phyloP scores from a whole-genome alignment of 2,888 invertebrate genomes.

The Epicampocera succincta region DNA sequence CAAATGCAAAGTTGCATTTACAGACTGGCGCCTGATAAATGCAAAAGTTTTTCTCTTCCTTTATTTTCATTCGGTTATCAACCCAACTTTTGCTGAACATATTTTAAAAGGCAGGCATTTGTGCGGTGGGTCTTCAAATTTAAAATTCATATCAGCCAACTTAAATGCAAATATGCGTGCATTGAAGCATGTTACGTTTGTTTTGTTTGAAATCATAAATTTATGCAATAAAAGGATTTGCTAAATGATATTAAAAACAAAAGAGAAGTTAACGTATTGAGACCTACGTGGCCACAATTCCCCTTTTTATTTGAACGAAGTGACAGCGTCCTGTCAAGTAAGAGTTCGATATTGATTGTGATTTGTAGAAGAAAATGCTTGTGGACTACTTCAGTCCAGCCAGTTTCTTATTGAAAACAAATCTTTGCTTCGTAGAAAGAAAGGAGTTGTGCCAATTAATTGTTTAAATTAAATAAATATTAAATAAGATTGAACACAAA shows the following conservation, averaged over 20 bases:
- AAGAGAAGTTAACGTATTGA: background rate
- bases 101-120: conserved; percentile 45
- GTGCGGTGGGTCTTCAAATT: conserved; percentile 63
- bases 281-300: conserved; percentile 11
- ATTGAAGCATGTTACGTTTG: conserved; percentile 1
- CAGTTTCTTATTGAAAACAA: too few relatives aligned
- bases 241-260: background rate
- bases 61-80: conserved; percentile 9
- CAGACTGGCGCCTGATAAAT: conserved; percentile 60
- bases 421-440: too few relatives aligned
- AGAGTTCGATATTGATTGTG: too few relatives aligned
- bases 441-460: too few relatives aligned
- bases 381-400: too few relatives aligned
- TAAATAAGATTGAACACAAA: too few relatives aligned
- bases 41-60: background rate
- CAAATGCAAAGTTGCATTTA: conserved; percentile 56
- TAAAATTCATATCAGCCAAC: conserved; percentile 64
- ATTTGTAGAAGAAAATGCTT: too few relatives aligned
- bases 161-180: conserved; percentile 59
- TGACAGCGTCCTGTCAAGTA: too few relatives aligned
- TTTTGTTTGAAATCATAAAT: conserved; percentile 21
- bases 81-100: conserved; percentile 51
- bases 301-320: too few relatives aligned
- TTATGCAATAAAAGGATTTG: conserved; percentile 22
- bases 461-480: too few relatives aligned